Conservation (phyloP, 1,140 invertebrate species). For the Oryctes rhinoceros region DNA sequence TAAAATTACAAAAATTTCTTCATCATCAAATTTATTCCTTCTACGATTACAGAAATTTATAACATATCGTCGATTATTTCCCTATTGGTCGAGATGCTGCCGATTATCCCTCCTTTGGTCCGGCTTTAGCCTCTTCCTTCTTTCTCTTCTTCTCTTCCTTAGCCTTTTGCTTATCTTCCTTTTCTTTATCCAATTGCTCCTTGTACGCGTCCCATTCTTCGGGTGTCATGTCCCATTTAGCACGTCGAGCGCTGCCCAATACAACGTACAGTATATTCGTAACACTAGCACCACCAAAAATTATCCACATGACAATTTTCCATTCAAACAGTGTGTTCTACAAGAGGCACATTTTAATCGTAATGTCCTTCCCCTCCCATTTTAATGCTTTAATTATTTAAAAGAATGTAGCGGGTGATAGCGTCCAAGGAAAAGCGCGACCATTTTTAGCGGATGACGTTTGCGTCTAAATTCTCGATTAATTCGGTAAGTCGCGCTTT, state of each 20-base stretch:
- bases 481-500: no score
- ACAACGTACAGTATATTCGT: slow-evolving; percentile 40
- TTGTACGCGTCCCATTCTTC: slow-evolving; percentile 14
- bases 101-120: background rate
- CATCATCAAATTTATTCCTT: background rate
- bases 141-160: background rate
- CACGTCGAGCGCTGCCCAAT: background rate
- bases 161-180: slow-evolving; percentile 1
- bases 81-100: background rate
- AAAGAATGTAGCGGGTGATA: no score
- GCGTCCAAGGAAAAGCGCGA: no score
- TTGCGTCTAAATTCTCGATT: no score
- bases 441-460: no score
- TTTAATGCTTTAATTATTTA: no score
- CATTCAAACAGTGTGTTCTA: slow-evolving; percentile 39
- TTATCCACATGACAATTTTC: slow-evolving; percentile 38
- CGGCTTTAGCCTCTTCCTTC: background rate
- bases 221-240: slow-evolving; percentile 36
- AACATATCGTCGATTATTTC: no score
- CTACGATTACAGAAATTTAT: background rate
- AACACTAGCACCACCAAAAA: slow-evolving; percentile 33
- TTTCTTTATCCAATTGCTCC: background rate
- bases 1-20: no score
- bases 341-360: background rate
- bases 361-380: no score